Conservation (phyloP, 2,113 vertebrate species). For the Camelus bactrianus region DNA sequence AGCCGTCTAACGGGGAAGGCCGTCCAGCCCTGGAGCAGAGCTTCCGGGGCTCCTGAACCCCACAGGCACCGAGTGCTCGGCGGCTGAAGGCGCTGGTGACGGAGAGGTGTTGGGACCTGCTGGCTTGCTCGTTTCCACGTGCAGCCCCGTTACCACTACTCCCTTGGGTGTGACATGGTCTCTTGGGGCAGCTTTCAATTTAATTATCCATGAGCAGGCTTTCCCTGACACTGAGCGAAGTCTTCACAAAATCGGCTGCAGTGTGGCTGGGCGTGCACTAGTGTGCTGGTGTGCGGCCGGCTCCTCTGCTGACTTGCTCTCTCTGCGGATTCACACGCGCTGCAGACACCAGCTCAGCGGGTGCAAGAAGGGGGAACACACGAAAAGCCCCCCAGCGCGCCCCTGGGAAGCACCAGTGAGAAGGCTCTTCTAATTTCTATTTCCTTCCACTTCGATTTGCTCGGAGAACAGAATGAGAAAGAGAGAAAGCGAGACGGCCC, state of each 20-base stretch:
- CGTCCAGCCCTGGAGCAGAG: rapidly evolving
- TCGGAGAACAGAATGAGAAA: neutral
- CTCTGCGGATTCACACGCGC: neutral
- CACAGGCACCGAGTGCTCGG: neutral
- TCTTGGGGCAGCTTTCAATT: neutral
- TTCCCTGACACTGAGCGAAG: neutral
- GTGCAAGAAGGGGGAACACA: neutral
- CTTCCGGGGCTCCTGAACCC: neutral
- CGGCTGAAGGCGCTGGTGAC: neutral
- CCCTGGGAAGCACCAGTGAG: neutral
- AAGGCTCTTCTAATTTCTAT: neutral
- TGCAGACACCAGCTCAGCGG: neutral
- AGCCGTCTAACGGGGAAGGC: neutral
- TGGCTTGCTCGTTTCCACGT: neutral
- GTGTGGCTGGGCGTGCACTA: rapidly evolving
- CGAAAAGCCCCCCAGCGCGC: neutral
- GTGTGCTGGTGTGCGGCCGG: neutral
- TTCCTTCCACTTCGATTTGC: neutral
- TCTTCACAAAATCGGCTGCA: neutral
- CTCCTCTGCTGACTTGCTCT: neutral
- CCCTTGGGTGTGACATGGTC: neutral
- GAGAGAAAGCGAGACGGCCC: too few relatives aligned
- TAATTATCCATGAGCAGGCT: neutral
- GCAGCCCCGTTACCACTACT: neutral
- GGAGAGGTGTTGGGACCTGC: neutral